Percentiles rank a stretch among this genome's conserved stretches.
phyloP scores from a whole-genome alignment of 1,140 invertebrate genomes.

The Zaprionus nigranus region DNA sequence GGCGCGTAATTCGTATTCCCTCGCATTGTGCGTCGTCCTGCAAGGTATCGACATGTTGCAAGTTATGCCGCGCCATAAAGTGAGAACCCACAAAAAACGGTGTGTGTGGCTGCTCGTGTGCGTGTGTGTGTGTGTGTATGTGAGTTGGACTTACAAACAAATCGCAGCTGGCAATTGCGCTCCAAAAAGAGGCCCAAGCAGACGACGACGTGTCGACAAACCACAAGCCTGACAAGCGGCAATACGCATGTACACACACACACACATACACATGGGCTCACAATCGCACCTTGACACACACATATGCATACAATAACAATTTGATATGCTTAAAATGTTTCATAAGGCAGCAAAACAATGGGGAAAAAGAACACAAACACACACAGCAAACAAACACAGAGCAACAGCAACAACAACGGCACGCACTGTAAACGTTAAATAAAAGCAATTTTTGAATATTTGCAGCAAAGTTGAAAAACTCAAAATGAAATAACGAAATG shows the following conservation, averaged over 20 bases:
- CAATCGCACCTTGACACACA: constrained; percentile 15
- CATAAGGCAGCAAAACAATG: constrained; percentile 70
- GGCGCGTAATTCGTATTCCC: background rate
- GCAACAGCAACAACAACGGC: background rate
- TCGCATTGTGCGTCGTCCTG: background rate
- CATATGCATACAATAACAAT: constrained; percentile 69
- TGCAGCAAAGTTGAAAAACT: constrained; percentile 24
- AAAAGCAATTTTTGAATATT: constrained; percentile 34
- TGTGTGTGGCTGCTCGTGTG: background rate
- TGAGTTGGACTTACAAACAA: constrained; percentile 52
- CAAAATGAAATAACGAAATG: constrained; percentile 18
- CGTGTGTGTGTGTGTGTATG: constrained; percentile 23
- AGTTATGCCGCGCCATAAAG: constrained; percentile 27
- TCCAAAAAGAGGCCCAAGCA: constrained; percentile 18
- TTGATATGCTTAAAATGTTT: constrained; percentile 71
- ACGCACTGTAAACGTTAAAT: constrained; percentile 32
- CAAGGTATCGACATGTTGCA: constrained; percentile 29
- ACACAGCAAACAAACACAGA: constrained; percentile 15
- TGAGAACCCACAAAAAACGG: constrained; percentile 36
- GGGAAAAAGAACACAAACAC: constrained; percentile 23
- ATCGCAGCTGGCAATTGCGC: constrained; percentile 44
- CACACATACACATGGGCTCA: constrained; percentile 8
- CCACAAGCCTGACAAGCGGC: constrained; percentile 14
- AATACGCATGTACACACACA: constrained; percentile 18
- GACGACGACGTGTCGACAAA: constrained; percentile 34